A percentile compares a stretch with the other conserved stretches of the same genome.
phyloP scores from a whole-genome alignment of 2,797 vertebrate species.

The Malurus leucopterus region DNA sequence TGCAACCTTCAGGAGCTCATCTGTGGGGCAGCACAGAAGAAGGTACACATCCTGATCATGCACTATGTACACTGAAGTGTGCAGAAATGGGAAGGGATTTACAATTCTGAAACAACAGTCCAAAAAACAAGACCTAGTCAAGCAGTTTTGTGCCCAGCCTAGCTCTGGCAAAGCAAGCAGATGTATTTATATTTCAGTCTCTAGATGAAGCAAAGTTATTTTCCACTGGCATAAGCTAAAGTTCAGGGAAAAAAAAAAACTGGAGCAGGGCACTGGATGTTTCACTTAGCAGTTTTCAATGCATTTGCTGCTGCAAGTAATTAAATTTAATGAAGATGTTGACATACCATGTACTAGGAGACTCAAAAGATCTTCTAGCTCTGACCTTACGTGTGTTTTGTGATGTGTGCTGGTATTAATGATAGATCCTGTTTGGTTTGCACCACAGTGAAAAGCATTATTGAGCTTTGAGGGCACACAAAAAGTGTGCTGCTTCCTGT shows the following conservation, averaged over 20 bases:
- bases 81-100: not conserved
- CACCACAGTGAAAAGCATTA: constrained; percentile 2
- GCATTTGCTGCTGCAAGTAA: not conserved
- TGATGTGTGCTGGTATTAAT: constrained; percentile 3
- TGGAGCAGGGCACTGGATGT: not conserved
- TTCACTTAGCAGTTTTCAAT: not conserved
- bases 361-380: not conserved
- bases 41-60: not conserved
- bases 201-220: constrained; percentile 9
- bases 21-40: not conserved
- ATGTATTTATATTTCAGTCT: constrained; percentile 16
- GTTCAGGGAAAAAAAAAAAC: not conserved
- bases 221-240: constrained; percentile 23
- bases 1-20: not conserved
- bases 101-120: not conserved
- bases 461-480: not conserved
- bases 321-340: constrained; percentile 19
- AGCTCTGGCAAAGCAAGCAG: not conserved
- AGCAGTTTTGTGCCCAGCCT: not conserved
- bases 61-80: not conserved
- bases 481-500: not conserved
- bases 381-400: not conserved
- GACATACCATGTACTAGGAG: not conserved
- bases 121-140: not conserved
- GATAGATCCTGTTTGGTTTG: constrained; percentile 25